Conservation (phyloP, 2,113 vertebrate genomes). For the Phoenicopterus ruber region DNA sequence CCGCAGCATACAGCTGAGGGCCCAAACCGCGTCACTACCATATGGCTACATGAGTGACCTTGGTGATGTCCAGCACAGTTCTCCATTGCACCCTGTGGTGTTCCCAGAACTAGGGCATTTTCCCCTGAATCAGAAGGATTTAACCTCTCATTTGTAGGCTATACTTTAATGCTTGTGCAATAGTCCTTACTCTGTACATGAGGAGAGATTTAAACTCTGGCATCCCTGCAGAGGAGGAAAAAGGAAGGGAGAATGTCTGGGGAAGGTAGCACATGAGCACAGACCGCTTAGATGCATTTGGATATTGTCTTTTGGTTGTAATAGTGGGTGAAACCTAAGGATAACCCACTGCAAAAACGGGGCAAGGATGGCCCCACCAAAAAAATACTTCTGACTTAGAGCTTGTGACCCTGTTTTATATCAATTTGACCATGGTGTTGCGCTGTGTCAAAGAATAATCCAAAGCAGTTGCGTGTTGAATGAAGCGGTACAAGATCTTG, state of each 20-base stretch:
- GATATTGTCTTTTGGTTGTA: not conserved
- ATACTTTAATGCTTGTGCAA: not conserved
- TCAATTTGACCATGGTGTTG: not conserved
- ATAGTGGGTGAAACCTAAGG: not conserved
- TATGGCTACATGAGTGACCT: not conserved
- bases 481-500: not conserved
- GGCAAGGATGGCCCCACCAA: not conserved
- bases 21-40: accelerated
- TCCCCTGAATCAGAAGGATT: not conserved
- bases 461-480: not conserved
- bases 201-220: too few relatives aligned
- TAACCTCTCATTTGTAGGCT: not conserved
- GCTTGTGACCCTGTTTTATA: not conserved
- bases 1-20: not conserved
- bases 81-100: too few relatives aligned
- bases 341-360: not conserved
- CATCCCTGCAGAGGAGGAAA: not conserved
- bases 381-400: not conserved
- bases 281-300: not conserved
- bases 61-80: not conserved
- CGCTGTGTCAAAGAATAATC: not conserved
- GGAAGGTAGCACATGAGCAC: not conserved
- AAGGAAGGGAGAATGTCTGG: not conserved
- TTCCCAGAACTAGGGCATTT: not conserved
- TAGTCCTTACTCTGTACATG: too few relatives aligned